Conservation (phyloP, 2,888 invertebrate genomes). For the Acheta domesticus region DNA sequence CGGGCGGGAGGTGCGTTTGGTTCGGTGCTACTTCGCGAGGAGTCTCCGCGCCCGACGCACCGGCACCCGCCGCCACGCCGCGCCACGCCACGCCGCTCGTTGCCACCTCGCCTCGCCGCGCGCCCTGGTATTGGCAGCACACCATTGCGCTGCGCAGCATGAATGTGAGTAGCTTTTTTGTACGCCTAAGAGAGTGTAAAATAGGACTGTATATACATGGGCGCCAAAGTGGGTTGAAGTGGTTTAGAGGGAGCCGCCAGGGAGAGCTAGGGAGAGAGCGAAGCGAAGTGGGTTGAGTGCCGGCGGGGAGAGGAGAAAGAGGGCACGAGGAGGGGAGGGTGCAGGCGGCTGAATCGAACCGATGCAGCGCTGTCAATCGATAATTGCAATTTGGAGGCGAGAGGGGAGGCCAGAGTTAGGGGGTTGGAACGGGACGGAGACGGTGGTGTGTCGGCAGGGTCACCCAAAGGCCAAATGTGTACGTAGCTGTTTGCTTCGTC, state of each 20-base stretch:
- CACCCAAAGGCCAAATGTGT: too few relatives aligned
- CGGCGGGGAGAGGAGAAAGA: neutral
- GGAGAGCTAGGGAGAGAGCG: neutral
- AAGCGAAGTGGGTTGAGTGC: neutral
- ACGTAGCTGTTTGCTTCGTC: too few relatives aligned
- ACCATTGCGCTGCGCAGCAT: neutral
- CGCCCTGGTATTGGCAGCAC: neutral
- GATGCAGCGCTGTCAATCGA: conserved; percentile 21
- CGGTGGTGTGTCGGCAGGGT: neutral
- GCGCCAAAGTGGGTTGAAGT: neutral
- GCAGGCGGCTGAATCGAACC: neutral
- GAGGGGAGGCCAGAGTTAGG: neutral
- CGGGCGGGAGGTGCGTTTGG: too few relatives aligned
- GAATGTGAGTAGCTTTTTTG: conserved; percentile 1
- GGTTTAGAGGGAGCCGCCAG: neutral
- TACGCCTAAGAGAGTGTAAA: neutral
- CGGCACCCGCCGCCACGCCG: neutral
- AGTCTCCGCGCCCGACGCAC: neutral
- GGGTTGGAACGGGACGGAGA: neutral
- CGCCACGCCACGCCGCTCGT: neutral
- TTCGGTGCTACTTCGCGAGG: neutral
- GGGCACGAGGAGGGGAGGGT: neutral
- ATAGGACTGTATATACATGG: conserved; percentile 18
- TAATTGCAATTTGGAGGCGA: conserved; percentile 22
- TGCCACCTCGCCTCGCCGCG: neutral